Conservation (phyloP, 2,797 vertebrate species). For the Xiphorhynchus erythropygius region DNA sequence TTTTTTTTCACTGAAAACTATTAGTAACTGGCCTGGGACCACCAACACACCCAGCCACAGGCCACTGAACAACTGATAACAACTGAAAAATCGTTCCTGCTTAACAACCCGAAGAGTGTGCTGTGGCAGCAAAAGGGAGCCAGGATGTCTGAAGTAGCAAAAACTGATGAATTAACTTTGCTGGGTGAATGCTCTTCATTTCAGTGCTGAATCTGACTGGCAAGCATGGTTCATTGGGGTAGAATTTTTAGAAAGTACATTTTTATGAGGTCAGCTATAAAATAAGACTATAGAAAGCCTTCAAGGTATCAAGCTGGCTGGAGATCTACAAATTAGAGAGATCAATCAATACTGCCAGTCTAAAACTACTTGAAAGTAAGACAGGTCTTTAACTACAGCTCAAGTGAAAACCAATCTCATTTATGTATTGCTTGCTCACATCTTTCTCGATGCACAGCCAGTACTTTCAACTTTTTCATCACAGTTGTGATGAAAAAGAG, state of each 20-base stretch:
- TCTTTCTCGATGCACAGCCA: background rate
- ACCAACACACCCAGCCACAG: background rate
- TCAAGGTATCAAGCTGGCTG: background rate
- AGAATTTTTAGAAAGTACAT: conserved; percentile 14
- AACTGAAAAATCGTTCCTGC: conserved; percentile 6
- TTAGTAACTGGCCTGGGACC: background rate
- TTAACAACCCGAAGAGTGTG: background rate
- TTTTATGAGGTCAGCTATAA: conserved; percentile 39
- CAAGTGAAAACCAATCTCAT: background rate
- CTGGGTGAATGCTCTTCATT: conserved; percentile 26
- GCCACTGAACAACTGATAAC: background rate
- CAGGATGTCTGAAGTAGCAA: conserved; percentile 4
- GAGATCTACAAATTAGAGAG: background rate
- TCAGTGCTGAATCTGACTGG: conserved; percentile 2
- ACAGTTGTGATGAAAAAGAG: background rate
- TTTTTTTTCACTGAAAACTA: background rate
- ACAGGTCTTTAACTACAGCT: background rate
- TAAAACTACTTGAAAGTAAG: conserved; percentile 9
- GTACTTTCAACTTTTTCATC: background rate
- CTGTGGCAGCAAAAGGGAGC: background rate
- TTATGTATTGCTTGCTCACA: background rate
- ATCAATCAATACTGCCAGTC: background rate
- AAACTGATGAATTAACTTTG: conserved; percentile 35
- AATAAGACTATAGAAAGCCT: background rate
- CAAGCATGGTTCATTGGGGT: background rate